phyloP scores from a whole-genome alignment of 1,140 invertebrate species.

The Heliothis subflexa region DNA sequence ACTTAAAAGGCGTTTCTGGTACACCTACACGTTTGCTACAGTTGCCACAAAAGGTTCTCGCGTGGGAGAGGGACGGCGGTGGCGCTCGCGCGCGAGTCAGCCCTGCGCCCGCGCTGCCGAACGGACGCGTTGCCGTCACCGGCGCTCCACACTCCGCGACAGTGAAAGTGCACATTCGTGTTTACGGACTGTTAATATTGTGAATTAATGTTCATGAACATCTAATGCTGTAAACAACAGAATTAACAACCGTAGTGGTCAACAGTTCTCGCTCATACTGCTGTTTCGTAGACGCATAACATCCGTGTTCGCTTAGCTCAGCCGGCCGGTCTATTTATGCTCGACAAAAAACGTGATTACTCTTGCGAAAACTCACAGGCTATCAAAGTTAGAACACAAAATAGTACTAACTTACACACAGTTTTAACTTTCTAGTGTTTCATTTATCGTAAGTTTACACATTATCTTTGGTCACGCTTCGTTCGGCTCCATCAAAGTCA shows the following conservation, averaged over 20 bases:
- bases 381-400: conserved; percentile 33
- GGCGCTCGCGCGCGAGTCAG: conserved; percentile 66
- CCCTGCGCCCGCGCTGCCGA: conserved; percentile 72
- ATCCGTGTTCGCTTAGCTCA: conserved; percentile 13
- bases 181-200: conserved; percentile 44
- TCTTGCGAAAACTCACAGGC: conserved; percentile 41
- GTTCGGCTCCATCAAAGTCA: conserved; percentile 64
- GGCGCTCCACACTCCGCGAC: conserved; percentile 49
- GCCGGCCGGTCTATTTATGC: conserved; percentile 37
- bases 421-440: conserved; percentile 54
- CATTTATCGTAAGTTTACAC: conserved; percentile 60
- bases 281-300: neutral
- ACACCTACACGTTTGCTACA: conserved; percentile 69
- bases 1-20: conserved; percentile 77
- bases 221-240: conserved; percentile 2
- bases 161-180: conserved; percentile 70
- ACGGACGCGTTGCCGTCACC: conserved; percentile 66
- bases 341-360: conserved; percentile 13
- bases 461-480: conserved; percentile 66
- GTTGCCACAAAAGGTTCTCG: conserved; percentile 61
- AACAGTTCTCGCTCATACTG: conserved; percentile 17
- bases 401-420: neutral
- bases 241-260: neutral
- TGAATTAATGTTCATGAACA: conserved; percentile 12
- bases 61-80: conserved; percentile 67